Conservation (phyloP, 2,113 vertebrate genomes). For the Tragelaphus imberbis region DNA sequence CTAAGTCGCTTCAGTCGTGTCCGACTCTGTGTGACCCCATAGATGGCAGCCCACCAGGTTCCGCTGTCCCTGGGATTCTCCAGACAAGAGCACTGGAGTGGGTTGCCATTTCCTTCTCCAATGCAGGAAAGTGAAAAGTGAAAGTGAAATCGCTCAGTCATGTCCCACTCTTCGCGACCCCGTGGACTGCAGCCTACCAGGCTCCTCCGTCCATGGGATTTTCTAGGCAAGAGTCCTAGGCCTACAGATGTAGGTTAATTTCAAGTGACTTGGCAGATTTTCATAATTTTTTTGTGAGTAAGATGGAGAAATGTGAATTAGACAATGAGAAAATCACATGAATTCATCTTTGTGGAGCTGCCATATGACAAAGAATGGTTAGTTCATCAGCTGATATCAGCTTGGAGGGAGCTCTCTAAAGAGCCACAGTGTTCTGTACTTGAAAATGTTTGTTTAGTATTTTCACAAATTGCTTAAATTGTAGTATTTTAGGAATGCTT, state of each 20-base stretch:
- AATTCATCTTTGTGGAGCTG: background rate
- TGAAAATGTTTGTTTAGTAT: background rate
- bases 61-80: background rate
- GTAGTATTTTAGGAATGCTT: background rate
- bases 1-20: background rate
- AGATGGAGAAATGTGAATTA: background rate
- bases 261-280: background rate
- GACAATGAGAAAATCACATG: background rate
- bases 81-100: background rate
- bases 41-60: background rate
- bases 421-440: background rate
- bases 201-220: background rate
- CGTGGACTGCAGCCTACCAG: background rate
- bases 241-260: background rate
- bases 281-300: background rate
- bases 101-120: background rate
- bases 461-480: slow-evolving; percentile 12
- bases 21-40: background rate
- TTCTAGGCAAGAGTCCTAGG: background rate
- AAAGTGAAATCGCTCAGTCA: rapidly evolving
- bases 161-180: rapidly evolving
- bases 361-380: background rate
- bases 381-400: background rate
- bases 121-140: background rate
- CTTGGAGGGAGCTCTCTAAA: background rate